phyloP scores from a whole-genome alignment of 2,888 invertebrate genomes.

The Drosophila borborema region DNA sequence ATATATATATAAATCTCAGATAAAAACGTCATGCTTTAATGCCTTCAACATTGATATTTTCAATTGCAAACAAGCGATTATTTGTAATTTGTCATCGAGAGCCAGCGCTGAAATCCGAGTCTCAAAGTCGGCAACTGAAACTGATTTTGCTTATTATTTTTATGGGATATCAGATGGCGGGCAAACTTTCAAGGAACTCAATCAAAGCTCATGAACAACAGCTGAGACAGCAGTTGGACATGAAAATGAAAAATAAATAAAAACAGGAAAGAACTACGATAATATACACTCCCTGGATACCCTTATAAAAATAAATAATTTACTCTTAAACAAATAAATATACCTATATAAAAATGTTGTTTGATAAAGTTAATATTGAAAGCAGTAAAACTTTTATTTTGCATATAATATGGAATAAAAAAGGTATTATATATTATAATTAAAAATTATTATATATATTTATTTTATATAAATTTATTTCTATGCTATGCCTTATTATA shows the following conservation, averaged over 20 bases:
- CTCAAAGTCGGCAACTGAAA: slow-evolving; percentile 42
- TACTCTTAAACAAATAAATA: not conserved
- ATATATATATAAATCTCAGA: not conserved
- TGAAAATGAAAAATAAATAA: slow-evolving; percentile 21
- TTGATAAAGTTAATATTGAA: not conserved
- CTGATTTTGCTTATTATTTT: slow-evolving; percentile 48
- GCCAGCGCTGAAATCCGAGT: slow-evolving; percentile 46
- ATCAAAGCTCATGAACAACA: slow-evolving; percentile 36
- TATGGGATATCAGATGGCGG: slow-evolving; percentile 40
- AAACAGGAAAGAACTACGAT: not conserved
- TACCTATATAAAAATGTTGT: not conserved
- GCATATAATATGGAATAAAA: too few relatives aligned
- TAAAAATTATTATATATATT: not conserved
- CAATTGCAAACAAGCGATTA: slow-evolving; percentile 45
- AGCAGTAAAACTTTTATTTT: not conserved
- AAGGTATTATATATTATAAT: too few relatives aligned
- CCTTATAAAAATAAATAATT: not conserved
- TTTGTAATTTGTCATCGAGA: slow-evolving; percentile 74
- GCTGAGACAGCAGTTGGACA: slow-evolving; percentile 56
- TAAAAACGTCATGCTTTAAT: not conserved
- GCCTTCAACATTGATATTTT: slow-evolving; percentile 35
- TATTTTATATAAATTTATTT: too few relatives aligned
- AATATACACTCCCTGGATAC: not conserved
- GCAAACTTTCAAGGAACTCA: slow-evolving; percentile 48
- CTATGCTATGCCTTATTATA: too few relatives aligned